phyloP scores from a whole-genome alignment of 2,888 invertebrate species.

The Lasioglossum pauxillum region DNA sequence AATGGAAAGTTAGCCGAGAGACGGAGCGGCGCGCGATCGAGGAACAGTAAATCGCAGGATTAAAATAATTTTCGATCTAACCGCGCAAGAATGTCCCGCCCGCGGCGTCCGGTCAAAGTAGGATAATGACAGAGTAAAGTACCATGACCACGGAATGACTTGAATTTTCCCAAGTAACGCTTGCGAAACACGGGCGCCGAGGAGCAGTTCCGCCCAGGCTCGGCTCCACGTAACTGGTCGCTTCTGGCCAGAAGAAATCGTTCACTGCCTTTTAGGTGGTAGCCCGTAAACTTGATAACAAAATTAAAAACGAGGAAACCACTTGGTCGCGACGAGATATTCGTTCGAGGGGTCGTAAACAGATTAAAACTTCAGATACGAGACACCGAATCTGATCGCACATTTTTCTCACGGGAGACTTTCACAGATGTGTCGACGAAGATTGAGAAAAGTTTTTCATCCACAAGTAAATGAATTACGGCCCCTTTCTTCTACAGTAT shows the following conservation, averaged over 20 bases:
- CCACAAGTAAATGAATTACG: not conserved
- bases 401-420: not conserved
- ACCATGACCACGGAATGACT: slow-evolving; percentile 45
- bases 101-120: slow-evolving; percentile 39
- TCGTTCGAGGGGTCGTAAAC: not conserved
- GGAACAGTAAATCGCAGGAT: slow-evolving; percentile 17
- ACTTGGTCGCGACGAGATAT: not conserved
- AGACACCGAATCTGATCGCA: not conserved
- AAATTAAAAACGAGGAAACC: not conserved
- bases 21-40: not conserved
- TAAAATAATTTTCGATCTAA: slow-evolving; percentile 44
- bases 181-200: slow-evolving; percentile 54
- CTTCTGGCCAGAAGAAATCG: not conserved
- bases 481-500: not conserved
- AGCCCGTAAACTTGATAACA: not conserved
- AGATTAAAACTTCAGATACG: not conserved
- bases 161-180: slow-evolving; percentile 53
- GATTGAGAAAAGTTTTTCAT: not conserved
- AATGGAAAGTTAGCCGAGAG: not conserved
- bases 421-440: not conserved
- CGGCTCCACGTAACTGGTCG: slow-evolving; percentile 3
- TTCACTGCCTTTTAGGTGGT: slow-evolving; percentile 1
- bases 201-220: slow-evolving; percentile 9
- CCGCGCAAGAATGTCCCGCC: slow-evolving; percentile 40
- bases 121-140: slow-evolving; percentile 55